A percentile compares a stretch with the other conserved stretches of the same genome.
phyloP scores from a whole-genome alignment of 2,113 vertebrate genomes.

The Neolamprologus kungweensis region DNA sequence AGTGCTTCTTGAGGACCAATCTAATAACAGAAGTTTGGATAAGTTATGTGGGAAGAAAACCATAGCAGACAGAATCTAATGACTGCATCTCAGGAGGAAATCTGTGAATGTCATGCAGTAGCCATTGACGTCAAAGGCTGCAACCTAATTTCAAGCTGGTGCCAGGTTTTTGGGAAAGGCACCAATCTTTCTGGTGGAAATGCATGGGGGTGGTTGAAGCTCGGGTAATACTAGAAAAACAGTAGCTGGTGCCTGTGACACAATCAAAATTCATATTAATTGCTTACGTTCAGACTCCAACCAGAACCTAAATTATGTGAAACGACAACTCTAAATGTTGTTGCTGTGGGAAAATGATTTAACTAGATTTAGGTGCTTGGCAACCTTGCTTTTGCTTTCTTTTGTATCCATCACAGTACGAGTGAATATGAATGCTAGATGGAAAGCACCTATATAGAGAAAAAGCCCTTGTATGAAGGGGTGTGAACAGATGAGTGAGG shows the following conservation, averaged over 20 bases:
- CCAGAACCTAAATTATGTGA: background rate
- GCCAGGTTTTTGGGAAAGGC: background rate
- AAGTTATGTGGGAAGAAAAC: background rate
- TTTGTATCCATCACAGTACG: background rate
- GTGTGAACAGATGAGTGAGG: background rate
- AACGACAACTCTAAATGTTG: background rate
- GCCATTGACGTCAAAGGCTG: background rate
- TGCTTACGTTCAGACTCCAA: background rate
- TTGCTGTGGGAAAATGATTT: background rate
- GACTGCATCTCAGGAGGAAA: background rate
- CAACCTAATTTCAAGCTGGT: background rate
- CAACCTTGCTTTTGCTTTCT: background rate
- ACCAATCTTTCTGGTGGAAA: background rate
- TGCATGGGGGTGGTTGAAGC: background rate
- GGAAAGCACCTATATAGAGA: background rate
- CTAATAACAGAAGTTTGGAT: background rate
- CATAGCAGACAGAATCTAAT: background rate
- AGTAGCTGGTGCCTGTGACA: background rate
- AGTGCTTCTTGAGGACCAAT: background rate
- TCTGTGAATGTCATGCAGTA: background rate
- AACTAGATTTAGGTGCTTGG: background rate
- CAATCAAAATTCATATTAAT: background rate
- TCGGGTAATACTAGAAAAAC: background rate
- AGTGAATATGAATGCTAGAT: background rate
- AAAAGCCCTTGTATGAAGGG: background rate